Evolutionary conservation across 1,140 invertebrate genomes (phyloP).

Genomic region (Reticulitermes speratus): DNA sequence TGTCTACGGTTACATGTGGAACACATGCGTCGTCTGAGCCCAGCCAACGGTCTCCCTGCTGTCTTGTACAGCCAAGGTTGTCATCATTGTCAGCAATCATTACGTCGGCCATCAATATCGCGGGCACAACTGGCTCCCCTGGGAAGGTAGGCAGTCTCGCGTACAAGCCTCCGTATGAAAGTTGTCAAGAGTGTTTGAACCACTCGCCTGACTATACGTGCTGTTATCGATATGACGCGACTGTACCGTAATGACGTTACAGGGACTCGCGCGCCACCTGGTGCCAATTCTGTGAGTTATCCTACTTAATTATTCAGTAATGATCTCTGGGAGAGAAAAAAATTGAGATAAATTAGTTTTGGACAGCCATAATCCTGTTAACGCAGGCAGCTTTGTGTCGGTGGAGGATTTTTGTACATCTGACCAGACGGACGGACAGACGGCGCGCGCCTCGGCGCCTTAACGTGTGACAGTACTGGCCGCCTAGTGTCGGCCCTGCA

Average conservation of each 20-base stretch:
- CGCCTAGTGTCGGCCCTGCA: not conserved
- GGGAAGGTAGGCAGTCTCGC: not conserved
- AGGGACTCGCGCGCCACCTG: not conserved
- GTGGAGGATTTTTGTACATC: no score
- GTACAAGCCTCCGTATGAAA: not conserved
- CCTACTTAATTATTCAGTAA: constrained; percentile 12
- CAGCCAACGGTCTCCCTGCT: not conserved
- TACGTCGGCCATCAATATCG: constrained; percentile 3
- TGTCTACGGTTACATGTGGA: no score
- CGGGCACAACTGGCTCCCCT: not conserved
- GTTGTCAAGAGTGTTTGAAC: not conserved
- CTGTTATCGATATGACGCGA: no score
- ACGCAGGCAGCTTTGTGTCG: not conserved
- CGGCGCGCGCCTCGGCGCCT: no score
- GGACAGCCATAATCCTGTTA: constrained; percentile 2
- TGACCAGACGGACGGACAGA: no score
- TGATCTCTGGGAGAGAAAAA: not conserved
- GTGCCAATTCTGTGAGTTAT: constrained; percentile 13
- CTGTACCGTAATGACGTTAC: no score
- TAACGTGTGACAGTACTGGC: not conserved
- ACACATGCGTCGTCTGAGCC: no score
- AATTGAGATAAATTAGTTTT: constrained; percentile 5
- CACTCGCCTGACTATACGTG: not conserved
- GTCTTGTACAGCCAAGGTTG: not conserved
- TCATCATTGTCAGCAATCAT: constrained; percentile 12